Evolutionary conservation across 2,113 vertebrate species (phyloP), one percentile per base, ranked within the genome.

Genomic region (Tychaedon coryphoeus): DNA sequence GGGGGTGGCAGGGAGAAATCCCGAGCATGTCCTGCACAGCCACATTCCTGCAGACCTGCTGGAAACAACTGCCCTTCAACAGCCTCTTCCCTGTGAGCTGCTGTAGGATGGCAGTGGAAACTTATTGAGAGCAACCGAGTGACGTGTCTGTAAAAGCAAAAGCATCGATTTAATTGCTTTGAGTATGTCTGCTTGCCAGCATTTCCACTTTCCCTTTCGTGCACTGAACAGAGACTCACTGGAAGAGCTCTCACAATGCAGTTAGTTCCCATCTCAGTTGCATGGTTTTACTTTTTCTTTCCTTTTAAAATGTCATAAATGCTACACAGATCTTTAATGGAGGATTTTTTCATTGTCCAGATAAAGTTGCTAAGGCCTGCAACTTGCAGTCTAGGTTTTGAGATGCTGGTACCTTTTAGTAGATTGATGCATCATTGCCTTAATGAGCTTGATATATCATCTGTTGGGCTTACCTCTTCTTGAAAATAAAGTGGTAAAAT

Each of bases 391-490:
- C 72, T 45, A 56, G 17, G 4, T 74, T 94, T 92, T 80, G n/a
- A 51, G 36, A 22, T 84, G 31, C 18, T 31, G 8, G 23, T 79
- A 65, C 5, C 9, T 54, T 53, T 20, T 84, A 69, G 17, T 42
- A 54, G 36, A 48, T 83, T n/a, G 34, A 22, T 48, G 26, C 9
- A 11, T 71, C 22, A 4, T 29, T 89, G 33, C 8, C 13, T 82
- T 76, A 9, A 14, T 43, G 17, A 76, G 53, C 34, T 66, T 71
- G 11, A 14, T 64, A 7, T 0, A 1, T 25, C 0, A 0, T 36
- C 14, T 56, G 16, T 38, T 75, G 9, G 14, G 9, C 51, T 94
- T 92, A 43, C 28, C 19, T 47, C 9, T 57, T 14, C 47, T 75
- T 67, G 45, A 42, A 90, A 61, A 54, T 54, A n/a, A 56, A 62